Conservation (phyloP, 2,888 invertebrate genomes). For the Lasioglossum marginatum region DNA sequence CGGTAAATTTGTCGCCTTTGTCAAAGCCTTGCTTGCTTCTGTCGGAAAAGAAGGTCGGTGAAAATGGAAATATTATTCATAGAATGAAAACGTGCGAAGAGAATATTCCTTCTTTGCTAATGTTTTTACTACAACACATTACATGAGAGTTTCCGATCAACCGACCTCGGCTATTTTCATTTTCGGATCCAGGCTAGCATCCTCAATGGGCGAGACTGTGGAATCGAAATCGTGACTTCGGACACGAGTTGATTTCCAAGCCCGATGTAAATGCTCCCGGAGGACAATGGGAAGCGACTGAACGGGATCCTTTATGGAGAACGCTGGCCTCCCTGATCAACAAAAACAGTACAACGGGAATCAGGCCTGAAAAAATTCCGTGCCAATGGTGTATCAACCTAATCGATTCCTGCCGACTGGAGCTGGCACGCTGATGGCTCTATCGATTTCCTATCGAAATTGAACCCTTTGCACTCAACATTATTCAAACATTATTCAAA, state of each 20-base stretch:
- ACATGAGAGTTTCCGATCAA: not conserved
- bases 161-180: not conserved
- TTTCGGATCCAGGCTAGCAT: not conserved
- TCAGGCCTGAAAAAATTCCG: slow-evolving; percentile 39
- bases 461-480: no score
- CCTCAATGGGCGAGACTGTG: slow-evolving; percentile 20
- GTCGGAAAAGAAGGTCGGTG: not conserved
- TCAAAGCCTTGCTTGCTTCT: not conserved
- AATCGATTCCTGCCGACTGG: slow-evolving; percentile 51
- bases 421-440: slow-evolving; percentile 50
- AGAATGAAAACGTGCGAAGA: not conserved
- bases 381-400: slow-evolving; percentile 62
- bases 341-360: slow-evolving; percentile 63
- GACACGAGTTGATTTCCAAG: slow-evolving; percentile 66
- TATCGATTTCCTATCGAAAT: slow-evolving; percentile 12
- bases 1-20: not conserved
- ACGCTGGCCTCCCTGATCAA: slow-evolving; percentile 61
- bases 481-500: no score
- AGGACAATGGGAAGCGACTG: slow-evolving; percentile 65
- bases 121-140: not conserved
- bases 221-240: slow-evolving; percentile 64
- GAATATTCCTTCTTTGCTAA: not conserved
- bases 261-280: slow-evolving; percentile 68
- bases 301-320: slow-evolving; percentile 54
- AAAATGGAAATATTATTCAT: not conserved